Conservation (phyloP, 2,888 invertebrate genomes). For the Brachycybe producta region DNA sequence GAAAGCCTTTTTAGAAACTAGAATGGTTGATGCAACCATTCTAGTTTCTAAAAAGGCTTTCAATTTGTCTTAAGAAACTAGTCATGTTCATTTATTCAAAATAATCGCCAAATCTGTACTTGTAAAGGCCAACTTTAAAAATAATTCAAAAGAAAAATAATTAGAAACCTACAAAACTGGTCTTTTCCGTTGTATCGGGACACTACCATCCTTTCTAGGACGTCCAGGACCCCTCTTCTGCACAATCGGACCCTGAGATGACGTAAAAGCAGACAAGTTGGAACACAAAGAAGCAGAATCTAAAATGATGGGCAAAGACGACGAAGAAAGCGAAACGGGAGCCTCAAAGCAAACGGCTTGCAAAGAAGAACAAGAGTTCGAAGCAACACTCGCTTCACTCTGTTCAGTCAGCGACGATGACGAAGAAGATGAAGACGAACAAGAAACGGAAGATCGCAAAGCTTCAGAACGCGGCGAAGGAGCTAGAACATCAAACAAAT, state of each 20-base stretch:
- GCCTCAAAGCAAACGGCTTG: conserved; percentile 7
- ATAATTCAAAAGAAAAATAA: background rate
- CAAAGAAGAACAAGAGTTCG: conserved; percentile 5
- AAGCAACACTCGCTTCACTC: conserved; percentile 5
- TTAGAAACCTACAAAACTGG: conserved; percentile 17
- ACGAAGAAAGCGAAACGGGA: conserved; percentile 2
- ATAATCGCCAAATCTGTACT: too few species aligned
- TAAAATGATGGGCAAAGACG: background rate
- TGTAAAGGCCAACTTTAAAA: too few species aligned
- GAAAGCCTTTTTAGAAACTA: too few species aligned
- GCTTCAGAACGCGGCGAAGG: background rate
- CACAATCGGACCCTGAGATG: conserved; percentile 16
- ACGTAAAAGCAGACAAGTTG: background rate
- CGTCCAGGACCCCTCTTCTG: conserved; percentile 59
- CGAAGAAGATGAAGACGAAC: conserved; percentile 13
- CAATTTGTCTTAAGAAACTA: too few species aligned
- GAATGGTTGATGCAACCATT: too few species aligned
- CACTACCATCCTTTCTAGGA: conserved; percentile 56
- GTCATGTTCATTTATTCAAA: too few species aligned
- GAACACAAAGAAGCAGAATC: background rate
- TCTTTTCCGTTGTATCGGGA: conserved; percentile 20
- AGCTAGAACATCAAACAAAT: background rate
- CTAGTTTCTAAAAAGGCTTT: too few species aligned
- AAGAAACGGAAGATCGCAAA: background rate
- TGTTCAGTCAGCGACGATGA: conserved; percentile 9